Base-by-base conservation (phyloP, 2,797 vertebrate genomes). In the Typhlichthys subterraneus region DNA sequence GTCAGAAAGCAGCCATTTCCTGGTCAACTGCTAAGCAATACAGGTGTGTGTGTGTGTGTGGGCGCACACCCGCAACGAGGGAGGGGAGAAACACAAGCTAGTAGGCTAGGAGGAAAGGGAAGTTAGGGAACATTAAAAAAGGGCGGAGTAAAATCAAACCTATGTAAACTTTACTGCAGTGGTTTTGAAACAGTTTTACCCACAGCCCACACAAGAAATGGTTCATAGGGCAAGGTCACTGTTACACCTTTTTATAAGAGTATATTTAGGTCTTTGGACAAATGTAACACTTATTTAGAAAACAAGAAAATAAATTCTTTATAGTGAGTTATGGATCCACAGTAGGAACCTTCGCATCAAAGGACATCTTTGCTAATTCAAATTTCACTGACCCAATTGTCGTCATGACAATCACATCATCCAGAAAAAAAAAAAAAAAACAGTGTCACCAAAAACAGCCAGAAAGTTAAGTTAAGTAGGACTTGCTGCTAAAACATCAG, bases 1-100 rank as follows among this genome's bases (percentile, higher is more conserved):
- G 64, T 64, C 38, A 29, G 14, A 62, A 59, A 1, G 2, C 45
- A 81, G 75, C 62, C 63, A 84, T 76, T 92, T 93, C 91, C 92
- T 88, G 69, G 59, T 51, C 0, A 8, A 45, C 70, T 54, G 72
- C 48, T 63, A 59, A 80, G 70, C 62, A 45, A 54, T 70, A 75
- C 89, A 91, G 90, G 88, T 93, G 87, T 46, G 4, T 42, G 51
- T 59, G 62, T 3, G 23, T 23, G 23, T 3, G 23, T 23, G 17
- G 53, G 66, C 5, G 69, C 23, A 29, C 4, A 29, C 23, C 23
- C 23, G 23, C 23, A 29, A 29, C 4, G 5, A 9, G 5, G 38
- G 38, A 9, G 38, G 38, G 5, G 7, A 42, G 38, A 9, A 42
- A 42, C 38, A 42, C 9, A 42, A 42, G 38, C 7, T 42, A 9